Evolutionary conservation across 2,888 invertebrate genomes (phyloP), one percentile per base, ranked within the genome.

Genomic region (Augochlorella aurata): DNA sequence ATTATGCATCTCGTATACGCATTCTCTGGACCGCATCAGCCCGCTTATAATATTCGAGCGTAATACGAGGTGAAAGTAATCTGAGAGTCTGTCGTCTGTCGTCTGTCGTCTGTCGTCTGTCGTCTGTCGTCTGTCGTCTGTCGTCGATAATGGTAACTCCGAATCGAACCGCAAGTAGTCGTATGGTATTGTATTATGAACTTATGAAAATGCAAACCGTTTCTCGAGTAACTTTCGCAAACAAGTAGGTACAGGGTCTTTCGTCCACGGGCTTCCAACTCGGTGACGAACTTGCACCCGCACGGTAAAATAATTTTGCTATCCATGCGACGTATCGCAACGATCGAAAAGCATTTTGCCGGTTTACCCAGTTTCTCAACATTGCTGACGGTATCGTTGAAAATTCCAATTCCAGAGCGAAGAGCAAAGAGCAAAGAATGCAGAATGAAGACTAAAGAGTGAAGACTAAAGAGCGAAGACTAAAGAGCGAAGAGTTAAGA

Each of bases 241-340:
- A 29, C 24, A 77, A 77, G 73, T 77, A 45, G 77, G 77, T 77
- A 50, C 58, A 49, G 49, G 72, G 73, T n/a, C 77, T 67, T 67
- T 54, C 54, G 61, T 38, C 24, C 67, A 52, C n/a, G 50, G 49
- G 50, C 68, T 78, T 78, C 49, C 73, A 68, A 58, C 49, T 67
- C 38, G 8, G 16, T 18, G 44, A 63, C 67, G 45, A 50, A 52
- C 75, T 44, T 75, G 45, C 45, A 29, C 45, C 29, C 16, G 21
- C 38, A 2, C 52, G 45, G 12, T 21, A 10, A 52, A 74, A 24
- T 70, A n/a, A 44, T 50, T n/a, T 38, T 47, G 61, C 38, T 38
- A 5, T 38, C 38, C 38, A 4, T 7, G 38, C 38, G 38, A 38
- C 5, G 38, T 38, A 38, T 38, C 38, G 38, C 38, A 38, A 38